These are phyloP conservation scores for Brachionichthys hirsutus DNA, from an alignment of 2,113 vertebrate species.

Conservation along the genomic window DNA sequence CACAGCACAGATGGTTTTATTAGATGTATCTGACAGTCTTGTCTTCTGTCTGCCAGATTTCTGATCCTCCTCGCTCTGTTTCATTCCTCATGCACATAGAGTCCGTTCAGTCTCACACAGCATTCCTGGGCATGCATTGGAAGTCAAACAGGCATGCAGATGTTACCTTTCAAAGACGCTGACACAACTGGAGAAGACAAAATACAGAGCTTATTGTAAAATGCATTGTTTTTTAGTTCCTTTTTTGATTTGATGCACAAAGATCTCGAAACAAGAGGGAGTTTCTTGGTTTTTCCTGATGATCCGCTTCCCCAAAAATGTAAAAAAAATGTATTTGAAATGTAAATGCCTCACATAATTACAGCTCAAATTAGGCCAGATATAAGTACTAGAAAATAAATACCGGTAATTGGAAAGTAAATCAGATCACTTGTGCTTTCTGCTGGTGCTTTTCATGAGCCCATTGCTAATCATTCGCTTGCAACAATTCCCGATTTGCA, in stretches of 20 bases:
- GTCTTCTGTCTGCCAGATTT: not conserved
- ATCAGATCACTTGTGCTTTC: not conserved
- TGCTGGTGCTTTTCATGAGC: not conserved
- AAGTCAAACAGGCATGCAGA: conserved; percentile 1
- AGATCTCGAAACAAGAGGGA: conserved; percentile 11
- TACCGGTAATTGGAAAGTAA: not conserved
- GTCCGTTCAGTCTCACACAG: not conserved
- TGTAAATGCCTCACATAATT: conserved; percentile 36
- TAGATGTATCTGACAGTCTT: not conserved
- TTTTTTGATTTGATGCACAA: conserved; percentile 5
- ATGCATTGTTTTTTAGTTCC: not conserved
- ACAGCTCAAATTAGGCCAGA: conserved; percentile 23
- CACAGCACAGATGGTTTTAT: not conserved
- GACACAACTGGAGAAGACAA: conserved; percentile 49
- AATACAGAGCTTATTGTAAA: conserved; percentile 22
- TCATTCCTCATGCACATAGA: not conserved
- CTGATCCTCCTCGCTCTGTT: not conserved
- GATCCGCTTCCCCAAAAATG: not conserved
- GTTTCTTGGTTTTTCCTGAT: conserved; percentile 29
- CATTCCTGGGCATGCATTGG: not conserved
- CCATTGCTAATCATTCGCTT: conserved; percentile 14
- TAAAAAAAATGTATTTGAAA: conserved; percentile 39
- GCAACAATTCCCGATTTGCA: conserved; percentile 17
- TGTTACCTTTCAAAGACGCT: conserved; percentile 60
- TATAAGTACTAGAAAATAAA: not conserved